These are phyloP conservation scores for Nomada hirtipes DNA, from an alignment of 2,888 invertebrate genomes.

Conservation along the genomic window DNA sequence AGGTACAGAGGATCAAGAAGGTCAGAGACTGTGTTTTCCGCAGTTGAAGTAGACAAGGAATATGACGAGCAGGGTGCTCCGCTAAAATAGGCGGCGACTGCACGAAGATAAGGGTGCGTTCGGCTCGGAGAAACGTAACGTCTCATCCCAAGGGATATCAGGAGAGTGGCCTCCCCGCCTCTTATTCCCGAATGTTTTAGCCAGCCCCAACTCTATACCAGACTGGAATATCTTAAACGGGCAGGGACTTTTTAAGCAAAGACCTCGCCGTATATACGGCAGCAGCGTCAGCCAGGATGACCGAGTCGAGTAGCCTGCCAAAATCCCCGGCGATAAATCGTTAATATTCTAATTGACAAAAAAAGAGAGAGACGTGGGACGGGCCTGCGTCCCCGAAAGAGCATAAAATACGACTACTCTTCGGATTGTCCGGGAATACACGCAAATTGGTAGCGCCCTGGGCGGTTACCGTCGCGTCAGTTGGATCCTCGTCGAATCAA, in stretches of 20 bases:
- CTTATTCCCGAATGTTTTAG: slow-evolving; percentile 71
- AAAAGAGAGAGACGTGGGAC: slow-evolving; percentile 31
- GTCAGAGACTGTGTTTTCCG: slow-evolving; percentile 21
- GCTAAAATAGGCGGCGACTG: slow-evolving; percentile 64
- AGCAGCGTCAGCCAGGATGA: slow-evolving; percentile 55
- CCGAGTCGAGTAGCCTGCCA: slow-evolving; percentile 52
- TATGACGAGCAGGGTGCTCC: slow-evolving; percentile 43
- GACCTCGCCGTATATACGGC: slow-evolving; percentile 74
- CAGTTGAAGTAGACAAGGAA: slow-evolving; percentile 54
- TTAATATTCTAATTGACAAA: slow-evolving; percentile 75
- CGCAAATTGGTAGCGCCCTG: slow-evolving; percentile 55
- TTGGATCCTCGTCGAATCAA: slow-evolving; percentile 47
- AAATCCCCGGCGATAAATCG: slow-evolving; percentile 69
- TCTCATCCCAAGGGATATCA: slow-evolving; percentile 82
- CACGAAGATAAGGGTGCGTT: slow-evolving; percentile 77
- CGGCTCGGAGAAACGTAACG: slow-evolving; percentile 68
- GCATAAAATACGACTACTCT: slow-evolving; percentile 70
- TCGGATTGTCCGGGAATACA: slow-evolving; percentile 69
- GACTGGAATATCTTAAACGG: slow-evolving; percentile 81
- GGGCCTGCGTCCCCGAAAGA: slow-evolving; percentile 22
- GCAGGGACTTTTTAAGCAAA: slow-evolving; percentile 78
- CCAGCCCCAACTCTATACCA: slow-evolving; percentile 75
- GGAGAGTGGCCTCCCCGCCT: slow-evolving; percentile 77
- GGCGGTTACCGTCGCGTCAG: slow-evolving; percentile 38
- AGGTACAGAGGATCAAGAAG: not conserved